phyloP scores from a whole-genome alignment of 2,797 vertebrate species.

The Macroramphosus scolopax region DNA sequence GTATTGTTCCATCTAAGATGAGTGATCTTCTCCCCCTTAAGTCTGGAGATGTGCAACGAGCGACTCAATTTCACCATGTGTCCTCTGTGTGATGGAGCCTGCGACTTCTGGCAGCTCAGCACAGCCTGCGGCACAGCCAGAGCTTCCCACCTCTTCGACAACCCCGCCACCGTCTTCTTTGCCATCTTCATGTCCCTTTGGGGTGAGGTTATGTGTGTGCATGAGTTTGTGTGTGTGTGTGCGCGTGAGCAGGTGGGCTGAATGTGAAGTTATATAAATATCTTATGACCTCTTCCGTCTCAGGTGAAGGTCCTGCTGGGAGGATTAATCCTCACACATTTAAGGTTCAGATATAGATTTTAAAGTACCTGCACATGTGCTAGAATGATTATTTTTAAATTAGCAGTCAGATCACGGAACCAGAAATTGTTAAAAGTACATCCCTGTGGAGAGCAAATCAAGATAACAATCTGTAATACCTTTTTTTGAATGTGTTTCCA shows the following conservation, averaged over 20 bases:
- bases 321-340: no score
- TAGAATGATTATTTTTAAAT: no score
- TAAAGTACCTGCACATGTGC: no score
- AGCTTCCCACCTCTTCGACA: conserved; percentile 97
- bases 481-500: conserved; percentile 9
- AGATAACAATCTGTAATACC: no score
- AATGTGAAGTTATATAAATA: conserved; percentile 15
- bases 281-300: no score
- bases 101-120: conserved; percentile 95
- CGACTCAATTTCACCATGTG: conserved; percentile 94
- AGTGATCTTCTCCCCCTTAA: conserved; percentile 49
- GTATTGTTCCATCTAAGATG: neutral
- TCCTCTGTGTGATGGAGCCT: conserved; percentile 92
- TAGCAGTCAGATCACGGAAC: no score
- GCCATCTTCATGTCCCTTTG: conserved; percentile 98
- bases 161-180: conserved; percentile 95
- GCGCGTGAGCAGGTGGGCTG: conserved; percentile 2
- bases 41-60: conserved; percentile 93
- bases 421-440: no score
- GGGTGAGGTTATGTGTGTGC: conserved; percentile 81
- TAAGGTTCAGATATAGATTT: no score
- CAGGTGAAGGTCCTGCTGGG: no score
- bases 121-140: conserved; percentile 89
- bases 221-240: neutral
- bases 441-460: no score